These are phyloP conservation scores for Catharus bicknelli DNA, from an alignment of 2,113 vertebrate genomes.

Conservation along the genomic window DNA sequence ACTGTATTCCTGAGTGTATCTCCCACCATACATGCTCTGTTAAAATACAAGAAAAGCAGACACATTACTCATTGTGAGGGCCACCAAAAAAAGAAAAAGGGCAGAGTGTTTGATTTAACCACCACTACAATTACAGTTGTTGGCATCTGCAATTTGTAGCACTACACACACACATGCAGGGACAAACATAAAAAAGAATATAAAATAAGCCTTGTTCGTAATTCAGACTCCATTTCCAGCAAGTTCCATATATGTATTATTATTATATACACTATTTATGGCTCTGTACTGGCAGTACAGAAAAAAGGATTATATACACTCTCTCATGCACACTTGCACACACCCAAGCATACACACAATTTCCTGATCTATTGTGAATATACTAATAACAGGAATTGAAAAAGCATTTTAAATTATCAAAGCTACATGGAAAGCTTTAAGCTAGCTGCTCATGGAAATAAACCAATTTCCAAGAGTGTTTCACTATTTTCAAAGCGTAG, in stretches of 20 bases:
- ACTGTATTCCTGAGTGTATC: not conserved
- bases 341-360: not conserved
- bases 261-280: not conserved
- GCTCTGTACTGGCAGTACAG: not conserved
- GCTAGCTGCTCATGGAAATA: not conserved
- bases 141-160: slow-evolving; percentile 8
- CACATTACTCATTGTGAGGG: not conserved
- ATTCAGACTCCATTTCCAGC: slow-evolving; percentile 16
- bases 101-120: not conserved
- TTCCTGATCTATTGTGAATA: not conserved
- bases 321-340: not conserved
- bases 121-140: not conserved
- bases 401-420: not conserved
- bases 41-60: not conserved
- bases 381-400: slow-evolving; percentile 1
- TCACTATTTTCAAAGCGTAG: not conserved
- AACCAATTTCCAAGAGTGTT: not conserved
- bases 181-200: not conserved
- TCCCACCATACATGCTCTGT: not conserved
- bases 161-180: not conserved
- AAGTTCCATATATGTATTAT: not conserved
- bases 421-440: not conserved
- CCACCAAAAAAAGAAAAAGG: not conserved
- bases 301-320: not conserved
- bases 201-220: slow-evolving; percentile 5